Evolutionary conservation across 1,140 invertebrate genomes (phyloP), one percentile per base, ranked within the genome.

Genomic region (Neocloeon triangulifer): DNA sequence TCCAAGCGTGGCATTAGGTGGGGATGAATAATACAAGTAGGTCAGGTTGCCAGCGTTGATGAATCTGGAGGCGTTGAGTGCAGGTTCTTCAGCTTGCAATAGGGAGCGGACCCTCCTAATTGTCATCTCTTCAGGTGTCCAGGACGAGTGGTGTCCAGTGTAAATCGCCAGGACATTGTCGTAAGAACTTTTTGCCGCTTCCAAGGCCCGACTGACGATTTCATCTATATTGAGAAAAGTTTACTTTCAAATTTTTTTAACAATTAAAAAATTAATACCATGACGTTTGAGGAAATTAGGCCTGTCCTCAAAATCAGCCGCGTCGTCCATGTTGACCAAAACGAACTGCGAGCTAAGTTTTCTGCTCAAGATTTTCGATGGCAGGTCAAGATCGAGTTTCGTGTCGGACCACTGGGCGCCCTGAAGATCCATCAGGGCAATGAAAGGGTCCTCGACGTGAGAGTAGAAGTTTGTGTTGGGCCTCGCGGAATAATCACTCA

Each of bases 261-360:
- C 16, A 27, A 6, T 14, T 7, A 5, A 27, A 27, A n/a, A 27
- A 14, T 6, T 14, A 7, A 27, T 27, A 27, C 26, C 26, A n/a
- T 27, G 26, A 14, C 26, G 13, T 27, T 27, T 27, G 5, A 27
- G 26, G 16, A 27, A n/a, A 27, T 27, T 27, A n/a, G 26, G 26
- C n/a, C 26, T 27, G 16, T 27, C 16, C 16, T 27, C 26, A 5
- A 14, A 12, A n/a, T 27, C 16, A 14, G 13, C 5, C 7, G 26
- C 26, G n/a, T 27, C 26, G 7, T n/a, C 26, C 16, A 27, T 14
- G 16, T 15, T n/a, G 5, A 27, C n/a, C 13, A 5, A 27, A n/a
- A 27, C 16, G n/a, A n/a, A n/a, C n/a, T n/a, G n/a, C n/a, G n/a
- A 15, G 16, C 16, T 27, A n/a, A 14, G n/a, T 14, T 14, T 5